Evolutionary conservation across 2,888 invertebrate genomes (phyloP).

Genomic region (Onchidella celtica): DNA sequence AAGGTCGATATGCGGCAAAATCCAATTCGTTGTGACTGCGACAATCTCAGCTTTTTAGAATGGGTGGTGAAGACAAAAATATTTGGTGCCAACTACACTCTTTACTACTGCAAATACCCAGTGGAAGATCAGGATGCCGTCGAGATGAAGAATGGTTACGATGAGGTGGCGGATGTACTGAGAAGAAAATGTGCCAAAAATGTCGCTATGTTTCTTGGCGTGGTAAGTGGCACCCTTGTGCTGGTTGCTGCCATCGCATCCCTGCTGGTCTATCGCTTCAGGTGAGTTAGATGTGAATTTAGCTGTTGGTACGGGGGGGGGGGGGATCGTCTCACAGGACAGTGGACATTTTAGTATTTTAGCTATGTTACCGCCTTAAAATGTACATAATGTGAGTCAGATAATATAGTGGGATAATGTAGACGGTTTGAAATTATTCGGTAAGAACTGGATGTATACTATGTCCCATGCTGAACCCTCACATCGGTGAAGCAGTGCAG

Average conservation of each 20-base stretch:
- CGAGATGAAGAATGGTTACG: conserved; percentile 17
- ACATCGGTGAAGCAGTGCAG: too few species aligned
- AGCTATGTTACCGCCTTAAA: too few species aligned
- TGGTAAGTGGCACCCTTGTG: conserved; percentile 14
- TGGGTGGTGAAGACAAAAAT: conserved; percentile 46
- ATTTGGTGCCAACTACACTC: conserved; percentile 14
- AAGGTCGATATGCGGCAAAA: conserved; percentile 43
- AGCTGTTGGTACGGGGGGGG: too few species aligned
- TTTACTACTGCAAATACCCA: conserved; percentile 45
- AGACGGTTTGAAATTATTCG: too few species aligned
- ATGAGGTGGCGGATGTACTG: conserved; percentile 24
- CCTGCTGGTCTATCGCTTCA: conserved; percentile 47
- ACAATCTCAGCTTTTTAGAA: conserved; percentile 47
- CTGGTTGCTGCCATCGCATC: conserved; percentile 8
- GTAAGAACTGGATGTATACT: too few species aligned
- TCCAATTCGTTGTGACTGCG: conserved; percentile 50
- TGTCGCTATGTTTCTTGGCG: conserved; percentile 41
- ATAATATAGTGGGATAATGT: too few species aligned
- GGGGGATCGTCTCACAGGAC: too few species aligned
- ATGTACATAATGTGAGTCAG: too few species aligned
- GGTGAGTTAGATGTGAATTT: too few species aligned
- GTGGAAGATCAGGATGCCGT: neutral
- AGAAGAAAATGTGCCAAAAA: conserved; percentile 29
- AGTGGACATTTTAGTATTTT: too few species aligned
- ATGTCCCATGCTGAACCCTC: too few species aligned